Conservation (phyloP, 2,113 vertebrate genomes). For the Gulo gulo region DNA sequence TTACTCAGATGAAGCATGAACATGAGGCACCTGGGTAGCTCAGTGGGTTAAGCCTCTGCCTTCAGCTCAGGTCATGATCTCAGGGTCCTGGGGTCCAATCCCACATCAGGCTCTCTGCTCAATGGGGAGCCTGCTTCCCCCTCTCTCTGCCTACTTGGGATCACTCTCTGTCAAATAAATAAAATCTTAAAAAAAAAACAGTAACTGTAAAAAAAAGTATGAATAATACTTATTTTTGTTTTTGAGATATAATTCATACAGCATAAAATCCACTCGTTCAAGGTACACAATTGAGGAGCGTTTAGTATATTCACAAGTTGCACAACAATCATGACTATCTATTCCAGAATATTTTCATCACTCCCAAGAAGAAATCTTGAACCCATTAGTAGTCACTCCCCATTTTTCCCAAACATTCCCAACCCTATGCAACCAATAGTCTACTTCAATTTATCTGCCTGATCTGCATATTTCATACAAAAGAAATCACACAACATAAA, state of each 20-base stretch:
- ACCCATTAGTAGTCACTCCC: neutral
- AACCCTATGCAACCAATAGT: neutral
- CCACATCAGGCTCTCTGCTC: no score
- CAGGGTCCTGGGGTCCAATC: no score
- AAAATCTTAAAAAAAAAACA: no score
- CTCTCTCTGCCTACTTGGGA: no score
- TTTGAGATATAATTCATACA: neutral
- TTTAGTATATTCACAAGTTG: neutral
- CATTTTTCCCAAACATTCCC: neutral
- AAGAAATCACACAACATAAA: neutral
- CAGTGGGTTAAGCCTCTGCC: no score
- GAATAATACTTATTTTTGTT: neutral
- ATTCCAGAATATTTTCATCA: neutral
- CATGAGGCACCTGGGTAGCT: neutral
- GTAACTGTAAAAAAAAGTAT: no score
- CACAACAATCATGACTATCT: neutral
- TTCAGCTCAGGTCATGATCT: no score
- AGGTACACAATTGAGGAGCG: neutral
- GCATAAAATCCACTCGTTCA: neutral
- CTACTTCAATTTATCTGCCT: neutral
- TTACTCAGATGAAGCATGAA: neutral
- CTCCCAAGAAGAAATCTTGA: neutral
- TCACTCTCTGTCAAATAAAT: no score
- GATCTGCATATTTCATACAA: neutral
- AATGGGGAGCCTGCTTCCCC: no score